phyloP scores from a whole-genome alignment of 2,888 invertebrate genomes.

The Harpalus rubripes region DNA sequence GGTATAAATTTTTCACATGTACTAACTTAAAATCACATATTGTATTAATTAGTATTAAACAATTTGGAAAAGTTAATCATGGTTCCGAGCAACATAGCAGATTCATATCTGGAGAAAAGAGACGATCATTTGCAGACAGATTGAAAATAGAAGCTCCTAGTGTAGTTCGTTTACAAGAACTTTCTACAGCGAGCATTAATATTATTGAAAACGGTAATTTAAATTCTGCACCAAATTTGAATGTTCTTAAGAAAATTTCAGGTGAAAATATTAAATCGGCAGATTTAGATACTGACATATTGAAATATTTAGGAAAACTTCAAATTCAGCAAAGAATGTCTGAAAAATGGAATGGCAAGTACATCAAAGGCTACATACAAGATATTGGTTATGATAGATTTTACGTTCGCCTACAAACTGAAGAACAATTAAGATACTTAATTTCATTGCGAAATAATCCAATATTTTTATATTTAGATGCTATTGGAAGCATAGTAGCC shows the following conservation, averaged over 20 bases:
- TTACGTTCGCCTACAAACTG: slow-evolving; percentile 16
- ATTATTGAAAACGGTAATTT: slow-evolving; percentile 17
- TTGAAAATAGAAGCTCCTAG: slow-evolving; percentile 10
- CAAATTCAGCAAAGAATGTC: neutral
- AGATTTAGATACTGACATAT: slow-evolving; percentile 13
- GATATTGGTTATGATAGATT: slow-evolving; percentile 9
- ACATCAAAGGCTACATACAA: slow-evolving; percentile 24
- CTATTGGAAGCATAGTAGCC: slow-evolving; percentile 13
- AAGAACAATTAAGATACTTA: slow-evolving; percentile 11
- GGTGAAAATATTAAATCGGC: slow-evolving; percentile 16
- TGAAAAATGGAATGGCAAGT: neutral
- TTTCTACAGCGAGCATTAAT: neutral
- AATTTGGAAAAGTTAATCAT: slow-evolving; percentile 12
- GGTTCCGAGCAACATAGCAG: slow-evolving; percentile 6
- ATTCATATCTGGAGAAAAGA: slow-evolving; percentile 17
- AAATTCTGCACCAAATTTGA: slow-evolving; percentile 12
- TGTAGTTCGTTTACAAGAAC: neutral
- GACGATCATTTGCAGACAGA: neutral
- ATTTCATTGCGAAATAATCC: neutral
- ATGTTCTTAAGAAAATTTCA: slow-evolving; percentile 10
- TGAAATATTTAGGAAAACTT: slow-evolving; percentile 19
- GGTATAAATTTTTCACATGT: slow-evolving; percentile 30
- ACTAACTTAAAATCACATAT: neutral
- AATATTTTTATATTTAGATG: slow-evolving; percentile 39
- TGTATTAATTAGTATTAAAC: slow-evolving; percentile 1